phyloP scores from a whole-genome alignment of 2,888 invertebrate genomes.

The Eurytoma californica region DNA sequence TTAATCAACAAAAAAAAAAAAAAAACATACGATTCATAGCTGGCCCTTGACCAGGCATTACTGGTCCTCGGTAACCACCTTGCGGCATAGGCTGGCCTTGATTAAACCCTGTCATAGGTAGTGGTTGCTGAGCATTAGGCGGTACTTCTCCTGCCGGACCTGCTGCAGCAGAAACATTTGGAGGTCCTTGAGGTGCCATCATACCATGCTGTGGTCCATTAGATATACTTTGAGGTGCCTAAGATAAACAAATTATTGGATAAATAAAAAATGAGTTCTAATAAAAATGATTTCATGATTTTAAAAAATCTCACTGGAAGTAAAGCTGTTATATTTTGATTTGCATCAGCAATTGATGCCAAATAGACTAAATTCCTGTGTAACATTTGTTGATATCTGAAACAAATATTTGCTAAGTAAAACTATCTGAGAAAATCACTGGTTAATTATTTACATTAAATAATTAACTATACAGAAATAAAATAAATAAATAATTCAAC shows the following conservation, averaged over 20 bases:
- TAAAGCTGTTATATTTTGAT: constrained; percentile 92
- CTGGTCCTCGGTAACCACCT: constrained; percentile 77
- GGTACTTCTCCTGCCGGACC: constrained; percentile 72
- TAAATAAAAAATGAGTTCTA: constrained; percentile 54
- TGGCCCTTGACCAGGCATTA: constrained; percentile 78
- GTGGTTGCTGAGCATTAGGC: constrained; percentile 71
- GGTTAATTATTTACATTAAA: not conserved
- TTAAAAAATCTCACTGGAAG: constrained; percentile 83
- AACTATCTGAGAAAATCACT: not conserved
- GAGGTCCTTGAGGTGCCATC: constrained; percentile 74
- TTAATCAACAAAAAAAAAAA: constrained; percentile 10
- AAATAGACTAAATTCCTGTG: constrained; percentile 97
- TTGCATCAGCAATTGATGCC: constrained; percentile 97
- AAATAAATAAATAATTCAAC: constrained; percentile 62
- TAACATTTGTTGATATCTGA: constrained; percentile 89
- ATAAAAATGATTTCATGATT: constrained; percentile 2
- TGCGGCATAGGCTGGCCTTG: constrained; percentile 74
- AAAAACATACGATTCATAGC: constrained; percentile 71
- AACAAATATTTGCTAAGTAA: constrained; percentile 31
- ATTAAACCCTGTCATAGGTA: constrained; percentile 72
- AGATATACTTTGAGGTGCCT: constrained; percentile 79
- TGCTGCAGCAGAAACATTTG: constrained; percentile 69
- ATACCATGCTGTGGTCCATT: constrained; percentile 74
- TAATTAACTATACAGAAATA: not conserved
- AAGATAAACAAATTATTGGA: constrained; percentile 23